Base-by-base conservation (phyloP, 2,888 invertebrate genomes). In the Unio delphinus region DNA sequence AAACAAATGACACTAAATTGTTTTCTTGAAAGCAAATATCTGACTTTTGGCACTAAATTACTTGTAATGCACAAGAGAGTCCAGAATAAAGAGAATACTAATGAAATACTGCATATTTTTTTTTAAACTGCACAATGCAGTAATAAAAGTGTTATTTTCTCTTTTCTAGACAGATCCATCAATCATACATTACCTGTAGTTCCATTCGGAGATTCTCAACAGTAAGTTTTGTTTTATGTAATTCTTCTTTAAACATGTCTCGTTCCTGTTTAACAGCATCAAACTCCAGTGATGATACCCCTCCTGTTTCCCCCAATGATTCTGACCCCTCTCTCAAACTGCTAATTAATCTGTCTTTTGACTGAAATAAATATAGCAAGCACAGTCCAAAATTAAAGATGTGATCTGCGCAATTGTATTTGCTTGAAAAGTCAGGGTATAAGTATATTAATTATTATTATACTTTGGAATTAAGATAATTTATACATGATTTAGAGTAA, bases 301-400 rank as follows among this genome's bases (percentile, higher is more conserved):
- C 85, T 8, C 72, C 78, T 54, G 80, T 78, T 55, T 83, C 86
- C 0, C 81, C 84, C 17, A 79, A 74, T 7, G 77, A 79, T 4
- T 80, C 83, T 8, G 85, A 78, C 0, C 85, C 86, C 67, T 87
- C 87, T 34, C 84, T 88, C 56, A 94, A 88, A 80, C 93, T 92
- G 11, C 92, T 90, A 69, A 95, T 94, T 45, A 95, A 89, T 79
- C 93, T 92, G 84, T 95, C 95, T 84, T 95, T 95, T 74, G 90
- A 89, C 89, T 90, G 82, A 20, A 82, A 69, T 64, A 45, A 67
- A 64, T 23, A 70, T 34, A 68, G 4, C 59, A 58, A 64, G 45
- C 45, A 45, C 2, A 3, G 15, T 45, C 7, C 15, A 15, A 45
- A 45, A 15, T 5, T 63, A 62, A 26, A 45, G 8, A 15, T 45